Evolutionary conservation across 1,140 invertebrate species (phyloP).

Genomic region (Heliconius hewitsoni): DNA sequence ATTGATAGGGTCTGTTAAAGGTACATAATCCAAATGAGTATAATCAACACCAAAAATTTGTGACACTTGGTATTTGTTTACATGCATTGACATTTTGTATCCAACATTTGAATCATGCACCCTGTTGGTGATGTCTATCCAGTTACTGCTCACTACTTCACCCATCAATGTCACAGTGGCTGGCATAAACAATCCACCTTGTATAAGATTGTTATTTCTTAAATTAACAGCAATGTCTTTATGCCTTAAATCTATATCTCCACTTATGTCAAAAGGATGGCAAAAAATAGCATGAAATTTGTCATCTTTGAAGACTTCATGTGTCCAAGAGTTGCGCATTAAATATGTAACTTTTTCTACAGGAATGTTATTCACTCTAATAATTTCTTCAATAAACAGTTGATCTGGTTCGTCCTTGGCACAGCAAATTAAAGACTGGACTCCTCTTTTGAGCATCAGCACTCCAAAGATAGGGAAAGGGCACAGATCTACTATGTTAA

Average conservation of each 20-base stretch:
- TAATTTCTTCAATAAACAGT: constrained; percentile 65
- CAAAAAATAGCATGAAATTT: constrained; percentile 70
- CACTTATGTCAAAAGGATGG: constrained; percentile 59
- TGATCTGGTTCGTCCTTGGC: constrained; percentile 60
- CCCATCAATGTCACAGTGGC: constrained; percentile 54
- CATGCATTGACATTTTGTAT: constrained; percentile 56
- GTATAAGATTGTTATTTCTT: constrained; percentile 49
- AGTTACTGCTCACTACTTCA: constrained; percentile 59
- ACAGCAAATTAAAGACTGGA: constrained; percentile 64
- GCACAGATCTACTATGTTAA: constrained; percentile 68
- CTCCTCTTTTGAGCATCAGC: constrained; percentile 71
- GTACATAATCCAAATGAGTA: constrained; percentile 54
- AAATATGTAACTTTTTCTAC: constrained; percentile 60
- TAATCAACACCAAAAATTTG: constrained; percentile 66
- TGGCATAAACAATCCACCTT: constrained; percentile 67
- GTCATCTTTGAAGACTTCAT: constrained; percentile 48
- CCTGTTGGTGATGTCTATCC: constrained; percentile 63
- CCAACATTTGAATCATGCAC: constrained; percentile 64
- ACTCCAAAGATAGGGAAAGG: constrained; percentile 80
- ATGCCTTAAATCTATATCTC: constrained; percentile 58
- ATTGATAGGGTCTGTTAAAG: constrained; percentile 50
- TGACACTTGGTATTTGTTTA: constrained; percentile 68
- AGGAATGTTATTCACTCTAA: constrained; percentile 63
- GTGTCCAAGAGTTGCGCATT: constrained; percentile 52
- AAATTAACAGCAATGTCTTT: constrained; percentile 54